Evolutionary conservation across 2,888 invertebrate genomes (phyloP).

Genomic region (Cephus rjabovi): DNA sequence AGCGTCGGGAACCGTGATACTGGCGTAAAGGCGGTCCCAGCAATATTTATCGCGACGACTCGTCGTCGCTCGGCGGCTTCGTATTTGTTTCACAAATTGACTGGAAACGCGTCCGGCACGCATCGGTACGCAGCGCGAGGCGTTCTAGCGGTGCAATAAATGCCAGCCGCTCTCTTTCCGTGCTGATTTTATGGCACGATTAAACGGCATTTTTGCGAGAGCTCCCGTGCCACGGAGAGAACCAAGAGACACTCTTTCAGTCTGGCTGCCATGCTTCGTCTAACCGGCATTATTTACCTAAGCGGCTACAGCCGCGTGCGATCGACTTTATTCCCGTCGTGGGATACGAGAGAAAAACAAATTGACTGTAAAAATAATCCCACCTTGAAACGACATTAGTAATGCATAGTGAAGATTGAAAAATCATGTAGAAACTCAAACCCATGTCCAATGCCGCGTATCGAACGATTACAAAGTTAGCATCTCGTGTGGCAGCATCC

Average conservation of each 20-base stretch:
- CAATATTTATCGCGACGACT: neutral
- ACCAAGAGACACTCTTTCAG: slow-evolving; percentile 1
- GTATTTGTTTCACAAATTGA: slow-evolving; percentile 8
- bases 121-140: slow-evolving; percentile 5
- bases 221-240: slow-evolving; percentile 14
- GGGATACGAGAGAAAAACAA: neutral
- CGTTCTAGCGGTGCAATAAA: slow-evolving; percentile 1
- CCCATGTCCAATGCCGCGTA: neutral
- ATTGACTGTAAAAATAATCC: neutral
- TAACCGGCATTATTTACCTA: neutral
- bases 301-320: neutral
- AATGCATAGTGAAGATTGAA: neutral
- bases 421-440: neutral
- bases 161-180: slow-evolving; percentile 4
- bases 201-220: slow-evolving; percentile 10
- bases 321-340: neutral
- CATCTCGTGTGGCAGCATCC: no score
- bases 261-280: slow-evolving; percentile 6
- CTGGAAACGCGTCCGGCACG: slow-evolving; percentile 2
- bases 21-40: neutral
- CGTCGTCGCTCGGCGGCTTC: neutral
- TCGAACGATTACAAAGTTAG: no score
- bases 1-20: neutral
- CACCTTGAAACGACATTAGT: neutral
- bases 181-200: slow-evolving; percentile 7